These are phyloP conservation scores for Lordiphosa clarofinis DNA, from an alignment of 1,140 invertebrate genomes.

Conservation along the genomic window DNA sequence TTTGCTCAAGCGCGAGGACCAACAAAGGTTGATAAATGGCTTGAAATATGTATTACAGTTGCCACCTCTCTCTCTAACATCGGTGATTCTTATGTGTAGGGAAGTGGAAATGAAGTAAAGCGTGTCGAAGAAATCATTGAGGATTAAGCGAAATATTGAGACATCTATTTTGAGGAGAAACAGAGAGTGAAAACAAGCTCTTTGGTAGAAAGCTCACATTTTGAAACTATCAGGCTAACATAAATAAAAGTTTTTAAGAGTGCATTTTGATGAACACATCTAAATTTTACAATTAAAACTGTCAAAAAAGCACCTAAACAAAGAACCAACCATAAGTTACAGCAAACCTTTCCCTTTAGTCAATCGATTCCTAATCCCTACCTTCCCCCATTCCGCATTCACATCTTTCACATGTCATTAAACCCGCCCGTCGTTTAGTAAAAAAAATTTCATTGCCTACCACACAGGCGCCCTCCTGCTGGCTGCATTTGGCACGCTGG, in stretches of 20 bases:
- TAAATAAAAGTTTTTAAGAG: too few relatives aligned
- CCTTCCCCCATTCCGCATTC: neutral
- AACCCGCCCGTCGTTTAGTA: constrained; percentile 21
- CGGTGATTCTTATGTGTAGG: too few relatives aligned
- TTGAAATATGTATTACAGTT: constrained; percentile 31
- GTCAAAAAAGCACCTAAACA: too few relatives aligned
- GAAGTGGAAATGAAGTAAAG: constrained; percentile 1
- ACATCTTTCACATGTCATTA: constrained; percentile 40
- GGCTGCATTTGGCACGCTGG: constrained; percentile 27
- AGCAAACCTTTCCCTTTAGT: neutral
- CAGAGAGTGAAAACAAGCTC: too few relatives aligned
- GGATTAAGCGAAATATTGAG: constrained; percentile 39
- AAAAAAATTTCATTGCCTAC: constrained; percentile 27
- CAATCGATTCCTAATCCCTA: constrained; percentile 14
- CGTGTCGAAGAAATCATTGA: constrained; percentile 41
- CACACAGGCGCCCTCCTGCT: constrained; percentile 30
- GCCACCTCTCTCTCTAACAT: neutral
- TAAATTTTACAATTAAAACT: too few relatives aligned
- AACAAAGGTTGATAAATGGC: constrained; percentile 54
- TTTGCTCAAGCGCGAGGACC: constrained; percentile 27
- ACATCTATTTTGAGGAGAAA: constrained; percentile 17
- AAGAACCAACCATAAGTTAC: too few relatives aligned
- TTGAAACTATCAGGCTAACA: too few relatives aligned
- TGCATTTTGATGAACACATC: too few relatives aligned
- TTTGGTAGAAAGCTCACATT: too few relatives aligned